phyloP scores from a whole-genome alignment of 2,113 vertebrate genomes.

The Tragelaphus scriptus region DNA sequence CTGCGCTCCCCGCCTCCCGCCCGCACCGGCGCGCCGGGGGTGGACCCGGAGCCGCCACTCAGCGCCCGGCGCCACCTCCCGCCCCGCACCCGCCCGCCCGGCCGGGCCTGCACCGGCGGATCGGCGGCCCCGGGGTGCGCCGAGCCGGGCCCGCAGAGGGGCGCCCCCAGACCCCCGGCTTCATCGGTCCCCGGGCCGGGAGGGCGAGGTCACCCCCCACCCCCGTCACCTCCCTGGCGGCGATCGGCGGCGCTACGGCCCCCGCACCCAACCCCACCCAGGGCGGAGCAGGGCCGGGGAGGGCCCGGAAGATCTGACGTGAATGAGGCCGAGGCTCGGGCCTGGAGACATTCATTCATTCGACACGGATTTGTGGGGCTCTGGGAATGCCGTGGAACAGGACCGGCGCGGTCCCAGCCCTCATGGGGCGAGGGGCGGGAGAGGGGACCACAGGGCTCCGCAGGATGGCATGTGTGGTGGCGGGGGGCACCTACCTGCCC shows the following conservation, averaged over 20 bases:
- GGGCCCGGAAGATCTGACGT: not conserved
- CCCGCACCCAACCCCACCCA: not conserved
- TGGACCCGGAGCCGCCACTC: constrained; percentile 71
- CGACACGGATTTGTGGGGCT: not conserved
- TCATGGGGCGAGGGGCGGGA: fast-evolving
- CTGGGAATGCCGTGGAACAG: not conserved
- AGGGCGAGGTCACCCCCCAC: not conserved
- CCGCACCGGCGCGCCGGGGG: constrained; percentile 67
- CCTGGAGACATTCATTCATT: constrained; percentile 34
- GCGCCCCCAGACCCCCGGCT: too few species aligned
- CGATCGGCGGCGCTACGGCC: not conserved
- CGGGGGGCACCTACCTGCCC: not conserved
- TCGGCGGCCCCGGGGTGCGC: not conserved
- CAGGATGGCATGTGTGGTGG: not conserved
- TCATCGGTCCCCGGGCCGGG: not conserved
- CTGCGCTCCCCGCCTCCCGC: constrained; percentile 67
- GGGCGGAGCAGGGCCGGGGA: not conserved
- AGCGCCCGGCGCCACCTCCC: constrained; percentile 61
- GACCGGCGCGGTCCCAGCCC: not conserved
- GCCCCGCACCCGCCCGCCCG: constrained; percentile 37
- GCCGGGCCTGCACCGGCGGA: not conserved
- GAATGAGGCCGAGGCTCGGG: not conserved
- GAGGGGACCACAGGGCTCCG: not conserved
- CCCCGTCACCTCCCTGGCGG: not conserved
- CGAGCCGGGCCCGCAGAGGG: too few species aligned